phyloP scores from a whole-genome alignment of 2,113 vertebrate genomes.

The Poecilia latipinna region DNA sequence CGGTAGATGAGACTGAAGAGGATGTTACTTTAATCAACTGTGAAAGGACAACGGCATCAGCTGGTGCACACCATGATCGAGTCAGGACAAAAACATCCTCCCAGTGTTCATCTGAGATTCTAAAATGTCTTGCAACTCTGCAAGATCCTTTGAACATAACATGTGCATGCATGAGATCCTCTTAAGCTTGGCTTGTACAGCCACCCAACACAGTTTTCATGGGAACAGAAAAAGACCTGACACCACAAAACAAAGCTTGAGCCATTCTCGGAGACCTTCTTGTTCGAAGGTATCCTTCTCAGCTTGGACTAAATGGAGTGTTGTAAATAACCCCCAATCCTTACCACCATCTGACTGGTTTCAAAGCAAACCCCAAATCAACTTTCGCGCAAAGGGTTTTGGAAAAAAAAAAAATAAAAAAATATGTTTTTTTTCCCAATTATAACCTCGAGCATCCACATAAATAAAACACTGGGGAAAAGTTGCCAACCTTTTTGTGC shows the following conservation, averaged over 20 bases:
- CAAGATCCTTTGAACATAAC: constrained; percentile 31
- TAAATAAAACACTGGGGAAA: constrained; percentile 5
- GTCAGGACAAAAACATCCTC: constrained; percentile 7
- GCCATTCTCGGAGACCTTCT: neutral
- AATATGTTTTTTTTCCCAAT: constrained; percentile 43
- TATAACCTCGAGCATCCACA: constrained; percentile 40
- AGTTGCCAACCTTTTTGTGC: constrained; percentile 28
- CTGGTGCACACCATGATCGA: neutral
- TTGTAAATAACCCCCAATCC: constrained; percentile 84
- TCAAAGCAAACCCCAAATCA: constrained; percentile 74
- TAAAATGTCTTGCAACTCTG: constrained; percentile 28
- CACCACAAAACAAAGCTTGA: constrained; percentile 23
- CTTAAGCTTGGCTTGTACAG: constrained; percentile 52
- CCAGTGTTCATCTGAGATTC: constrained; percentile 17
- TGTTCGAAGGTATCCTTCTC: constrained; percentile 25
- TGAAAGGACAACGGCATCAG: neutral
- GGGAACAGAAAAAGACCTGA: constrained; percentile 16
- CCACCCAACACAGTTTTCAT: constrained; percentile 12
- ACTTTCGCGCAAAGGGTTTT: constrained; percentile 67
- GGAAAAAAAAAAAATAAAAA: constrained; percentile 35
- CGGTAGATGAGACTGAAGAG: constrained; percentile 28
- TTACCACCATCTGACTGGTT: constrained; percentile 63
- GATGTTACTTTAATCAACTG: constrained; percentile 19
- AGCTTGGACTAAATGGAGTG: constrained; percentile 37
- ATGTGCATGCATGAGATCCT: constrained; percentile 63